Evolutionary conservation across 2,797 vertebrate species (phyloP).

Genomic region (Phataginus tetradactyla): DNA sequence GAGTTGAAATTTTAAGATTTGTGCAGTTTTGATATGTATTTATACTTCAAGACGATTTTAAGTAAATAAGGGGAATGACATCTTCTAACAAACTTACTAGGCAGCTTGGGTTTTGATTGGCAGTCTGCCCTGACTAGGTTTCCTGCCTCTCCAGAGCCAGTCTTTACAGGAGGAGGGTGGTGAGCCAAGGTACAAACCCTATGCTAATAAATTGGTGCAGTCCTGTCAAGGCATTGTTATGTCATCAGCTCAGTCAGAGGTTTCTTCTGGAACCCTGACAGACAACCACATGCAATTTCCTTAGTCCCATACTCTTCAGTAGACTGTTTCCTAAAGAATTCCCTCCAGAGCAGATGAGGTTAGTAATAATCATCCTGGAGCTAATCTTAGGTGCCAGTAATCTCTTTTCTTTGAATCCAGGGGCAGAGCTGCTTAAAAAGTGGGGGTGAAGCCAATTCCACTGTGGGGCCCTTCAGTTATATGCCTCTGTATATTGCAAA

Average conservation of each 20-base stretch:
- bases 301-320: not conserved
- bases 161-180: not conserved
- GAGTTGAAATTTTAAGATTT: not conserved
- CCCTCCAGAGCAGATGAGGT: not conserved
- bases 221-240: not conserved
- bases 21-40: not conserved
- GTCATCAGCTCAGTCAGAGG: not conserved
- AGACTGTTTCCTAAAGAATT: not conserved
- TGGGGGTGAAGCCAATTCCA: not conserved
- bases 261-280: constrained; percentile 15
- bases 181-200: not conserved
- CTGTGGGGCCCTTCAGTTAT: not conserved
- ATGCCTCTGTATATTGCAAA: not conserved
- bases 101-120: not conserved
- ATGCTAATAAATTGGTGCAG: not conserved
- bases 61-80: not conserved
- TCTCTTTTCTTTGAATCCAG: not conserved
- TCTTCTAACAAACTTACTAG: constrained; percentile 13
- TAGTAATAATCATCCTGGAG: not conserved
- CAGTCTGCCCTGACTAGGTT: not conserved
- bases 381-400: not conserved
- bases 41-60: not conserved
- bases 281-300: not conserved
- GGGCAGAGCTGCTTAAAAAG: not conserved
- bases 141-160: not conserved